phyloP scores from a whole-genome alignment of 2,797 vertebrate species.

The Rhincodon typus region DNA sequence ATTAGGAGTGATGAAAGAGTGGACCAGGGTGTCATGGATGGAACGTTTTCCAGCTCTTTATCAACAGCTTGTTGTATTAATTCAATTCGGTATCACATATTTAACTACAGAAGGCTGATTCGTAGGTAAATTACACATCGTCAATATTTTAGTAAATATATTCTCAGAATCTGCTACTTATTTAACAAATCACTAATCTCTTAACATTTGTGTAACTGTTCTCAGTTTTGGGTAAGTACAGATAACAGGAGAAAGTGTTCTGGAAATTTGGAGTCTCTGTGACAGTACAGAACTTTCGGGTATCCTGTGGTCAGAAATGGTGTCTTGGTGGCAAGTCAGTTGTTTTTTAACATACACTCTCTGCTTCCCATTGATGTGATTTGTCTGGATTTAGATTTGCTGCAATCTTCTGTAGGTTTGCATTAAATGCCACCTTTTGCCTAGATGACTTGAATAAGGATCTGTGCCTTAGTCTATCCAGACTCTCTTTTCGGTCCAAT shows the following conservation, averaged over 20 bases:
- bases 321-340: background rate
- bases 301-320: background rate
- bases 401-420: background rate
- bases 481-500: background rate
- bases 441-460: background rate
- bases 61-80: background rate
- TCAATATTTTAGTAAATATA: background rate
- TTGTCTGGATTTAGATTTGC: background rate
- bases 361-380: background rate
- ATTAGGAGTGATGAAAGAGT: too few relatives aligned
- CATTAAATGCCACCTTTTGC: background rate
- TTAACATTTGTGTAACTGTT: background rate
- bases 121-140: background rate
- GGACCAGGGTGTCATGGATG: too few relatives aligned
- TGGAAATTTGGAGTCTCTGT: background rate
- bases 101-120: background rate
- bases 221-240: background rate
- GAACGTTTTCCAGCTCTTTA: too few relatives aligned
- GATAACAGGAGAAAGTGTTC: background rate
- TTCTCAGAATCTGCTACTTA: background rate
- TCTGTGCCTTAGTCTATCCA: background rate
- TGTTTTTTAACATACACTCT: background rate
- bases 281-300: background rate
- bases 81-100: background rate
- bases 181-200: background rate